Evolutionary conservation across 2,113 vertebrate genomes (phyloP), one percentile per base, ranked within the genome.

Genomic region (Heloderma charlesbogerti): DNA sequence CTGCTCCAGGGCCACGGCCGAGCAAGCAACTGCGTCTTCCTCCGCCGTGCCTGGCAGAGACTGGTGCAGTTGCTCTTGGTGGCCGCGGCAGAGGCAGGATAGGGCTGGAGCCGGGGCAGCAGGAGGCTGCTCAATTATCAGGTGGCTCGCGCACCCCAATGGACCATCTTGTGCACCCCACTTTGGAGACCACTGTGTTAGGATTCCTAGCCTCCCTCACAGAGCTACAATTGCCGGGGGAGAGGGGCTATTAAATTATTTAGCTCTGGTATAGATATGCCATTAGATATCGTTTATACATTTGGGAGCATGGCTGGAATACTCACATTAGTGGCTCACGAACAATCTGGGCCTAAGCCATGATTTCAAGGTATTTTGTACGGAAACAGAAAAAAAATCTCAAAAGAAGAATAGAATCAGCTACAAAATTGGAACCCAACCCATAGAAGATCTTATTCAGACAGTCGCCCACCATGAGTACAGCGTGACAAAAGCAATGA

Each of bases 281-380:
- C 6, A 8, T 5, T 31, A 43, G 4, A 60, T 6, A 60, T 25
- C 43, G 12, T 20, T 27, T 63, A 27, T 66, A 78, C 18, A 16
- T 37, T 54, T n/a, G 27, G 7, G 29, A 80, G 5, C 15, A 88
- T 27, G 45, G n/a, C 34, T 74, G 69, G 18, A 34, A 40, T 57
- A 89, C 22, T 51, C 84, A 92, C 84, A 9, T 27, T 82, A 87
- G 3, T 31, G 16, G 34, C 29, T 87, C 2, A 45, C 2, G 25
- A 89, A 25, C 57, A 87, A 78, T 20, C 75, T 79, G 0, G 1
- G 60, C 7, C 31, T 51, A 57, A 51, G 34, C 18, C 22, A 80
- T 34, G 10, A 89, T 82, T 81, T 89, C 34, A 84, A 75, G 40
- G 16, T 66, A 13, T 40, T 87, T 60, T 87, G n/a, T 75, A 57